These are phyloP conservation scores for Hoplostethus atlanticus DNA, from an alignment of 2,797 vertebrate species.

Conservation along the genomic window DNA sequence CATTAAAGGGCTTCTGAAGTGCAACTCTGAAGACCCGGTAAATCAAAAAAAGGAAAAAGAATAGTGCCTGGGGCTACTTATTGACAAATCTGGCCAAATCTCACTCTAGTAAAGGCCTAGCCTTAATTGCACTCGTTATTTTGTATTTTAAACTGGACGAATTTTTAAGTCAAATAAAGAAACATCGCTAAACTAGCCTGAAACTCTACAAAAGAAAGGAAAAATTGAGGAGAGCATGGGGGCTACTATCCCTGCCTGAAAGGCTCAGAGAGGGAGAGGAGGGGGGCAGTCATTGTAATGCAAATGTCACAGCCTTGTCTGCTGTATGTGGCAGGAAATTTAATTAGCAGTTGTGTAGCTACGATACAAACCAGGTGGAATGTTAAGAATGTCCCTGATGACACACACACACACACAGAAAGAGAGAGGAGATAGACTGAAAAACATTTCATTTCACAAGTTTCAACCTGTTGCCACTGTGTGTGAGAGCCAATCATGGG, in stretches of 20 bases:
- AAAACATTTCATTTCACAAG: constrained; percentile 83
- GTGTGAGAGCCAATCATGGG: constrained; percentile 59
- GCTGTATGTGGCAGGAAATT: constrained; percentile 88
- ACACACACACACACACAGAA: constrained; percentile 57
- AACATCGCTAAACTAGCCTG: constrained; percentile 53
- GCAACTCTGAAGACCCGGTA: constrained; percentile 3
- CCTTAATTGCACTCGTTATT: constrained; percentile 36
- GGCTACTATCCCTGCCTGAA: constrained; percentile 74
- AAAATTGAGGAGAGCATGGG: constrained; percentile 56
- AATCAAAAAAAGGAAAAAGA: constrained; percentile 19
- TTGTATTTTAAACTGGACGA: constrained; percentile 41
- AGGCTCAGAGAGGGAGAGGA: constrained; percentile 45
- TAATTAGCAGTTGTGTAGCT: constrained; percentile 89
- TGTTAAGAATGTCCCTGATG: constrained; percentile 85
- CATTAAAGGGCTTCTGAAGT: constrained; percentile 35
- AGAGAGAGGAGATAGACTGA: constrained; percentile 44
- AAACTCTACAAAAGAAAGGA: constrained; percentile 58
- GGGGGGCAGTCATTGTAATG: constrained; percentile 85
- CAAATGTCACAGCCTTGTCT: constrained; percentile 84
- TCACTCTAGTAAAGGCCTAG: background rate
- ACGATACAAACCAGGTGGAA: constrained; percentile 88
- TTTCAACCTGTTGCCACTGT: constrained; percentile 81
- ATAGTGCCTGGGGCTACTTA: background rate
- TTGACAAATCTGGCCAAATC: constrained; percentile 14
- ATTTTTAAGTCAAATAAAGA: constrained; percentile 49